Conservation (phyloP, 2,113 vertebrate genomes). For the Eolophus roseicapilla region DNA sequence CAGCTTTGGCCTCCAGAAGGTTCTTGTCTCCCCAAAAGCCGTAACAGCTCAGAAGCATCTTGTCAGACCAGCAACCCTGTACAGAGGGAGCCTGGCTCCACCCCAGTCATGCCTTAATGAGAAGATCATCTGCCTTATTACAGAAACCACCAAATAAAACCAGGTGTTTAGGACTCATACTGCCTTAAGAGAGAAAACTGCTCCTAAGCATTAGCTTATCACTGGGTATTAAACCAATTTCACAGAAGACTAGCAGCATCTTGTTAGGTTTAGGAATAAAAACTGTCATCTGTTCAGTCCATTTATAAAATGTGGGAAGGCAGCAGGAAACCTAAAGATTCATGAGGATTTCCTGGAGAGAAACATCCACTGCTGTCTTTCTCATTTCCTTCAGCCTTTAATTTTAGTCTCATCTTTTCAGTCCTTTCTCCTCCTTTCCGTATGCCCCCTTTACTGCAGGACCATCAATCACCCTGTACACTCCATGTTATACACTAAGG, state of each 20-base stretch:
- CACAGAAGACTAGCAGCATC: constrained; percentile 9
- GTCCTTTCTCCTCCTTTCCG: not conserved
- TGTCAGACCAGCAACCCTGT: not conserved
- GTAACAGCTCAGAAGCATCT: not conserved
- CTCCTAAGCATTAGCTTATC: not conserved
- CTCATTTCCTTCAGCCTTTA: not conserved
- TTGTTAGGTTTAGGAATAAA: not conserved
- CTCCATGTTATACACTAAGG: not conserved
- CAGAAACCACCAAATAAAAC: not conserved
- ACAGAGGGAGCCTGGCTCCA: not conserved
- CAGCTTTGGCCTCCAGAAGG: rapidly evolving
- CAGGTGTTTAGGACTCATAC: not conserved
- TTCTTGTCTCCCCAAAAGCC: not conserved
- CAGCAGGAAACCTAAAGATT: constrained; percentile 51
- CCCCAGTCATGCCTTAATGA: not conserved
- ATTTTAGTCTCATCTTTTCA: not conserved
- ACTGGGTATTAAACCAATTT: not conserved
- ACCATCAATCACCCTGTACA: not conserved
- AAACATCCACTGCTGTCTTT: not conserved
- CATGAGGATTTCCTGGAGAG: not conserved
- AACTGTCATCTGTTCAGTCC: not conserved
- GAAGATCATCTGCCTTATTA: not conserved
- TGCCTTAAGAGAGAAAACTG: not conserved
- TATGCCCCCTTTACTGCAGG: not conserved
- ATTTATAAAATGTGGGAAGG: constrained; percentile 50